Conservation (phyloP, 2,113 vertebrate genomes). For the Cyanoramphus novaezelandiae region DNA sequence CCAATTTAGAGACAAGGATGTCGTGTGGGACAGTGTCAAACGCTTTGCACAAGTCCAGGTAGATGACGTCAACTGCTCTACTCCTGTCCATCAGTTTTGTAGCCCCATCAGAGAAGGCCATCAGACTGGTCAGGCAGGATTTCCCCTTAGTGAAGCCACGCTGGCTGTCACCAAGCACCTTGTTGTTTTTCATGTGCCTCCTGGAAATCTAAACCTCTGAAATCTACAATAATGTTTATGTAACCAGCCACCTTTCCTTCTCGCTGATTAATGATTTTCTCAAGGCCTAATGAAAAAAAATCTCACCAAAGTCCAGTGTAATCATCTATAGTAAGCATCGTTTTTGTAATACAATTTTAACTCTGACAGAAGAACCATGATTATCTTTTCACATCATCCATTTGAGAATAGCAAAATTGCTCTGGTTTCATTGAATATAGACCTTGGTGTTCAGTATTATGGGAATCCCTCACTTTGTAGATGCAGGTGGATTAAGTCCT, state of each 20-base stretch:
- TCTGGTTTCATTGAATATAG: background rate
- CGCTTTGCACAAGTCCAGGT: no score
- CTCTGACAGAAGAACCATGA: rapidly evolving
- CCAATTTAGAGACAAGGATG: no score
- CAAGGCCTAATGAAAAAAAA: background rate
- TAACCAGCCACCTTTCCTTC: background rate
- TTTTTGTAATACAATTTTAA: background rate
- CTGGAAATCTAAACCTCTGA: background rate
- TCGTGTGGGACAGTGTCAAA: no score
- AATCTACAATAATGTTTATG: background rate
- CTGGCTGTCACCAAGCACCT: no score
- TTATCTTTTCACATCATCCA: background rate
- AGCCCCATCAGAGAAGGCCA: no score
- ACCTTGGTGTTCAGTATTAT: no score
- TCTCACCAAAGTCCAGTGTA: background rate
- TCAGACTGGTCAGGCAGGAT: no score
- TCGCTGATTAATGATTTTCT: background rate
- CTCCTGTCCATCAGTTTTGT: no score
- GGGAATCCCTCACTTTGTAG: background rate
- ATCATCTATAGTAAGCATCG: background rate
- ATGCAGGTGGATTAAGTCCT: background rate
- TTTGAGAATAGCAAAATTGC: background rate
- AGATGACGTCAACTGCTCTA: no score
- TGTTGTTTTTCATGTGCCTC: no score
- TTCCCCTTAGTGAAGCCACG: no score